Evolutionary conservation across 2,888 invertebrate species (phyloP).

Genomic region (Cryptops parisi): DNA sequence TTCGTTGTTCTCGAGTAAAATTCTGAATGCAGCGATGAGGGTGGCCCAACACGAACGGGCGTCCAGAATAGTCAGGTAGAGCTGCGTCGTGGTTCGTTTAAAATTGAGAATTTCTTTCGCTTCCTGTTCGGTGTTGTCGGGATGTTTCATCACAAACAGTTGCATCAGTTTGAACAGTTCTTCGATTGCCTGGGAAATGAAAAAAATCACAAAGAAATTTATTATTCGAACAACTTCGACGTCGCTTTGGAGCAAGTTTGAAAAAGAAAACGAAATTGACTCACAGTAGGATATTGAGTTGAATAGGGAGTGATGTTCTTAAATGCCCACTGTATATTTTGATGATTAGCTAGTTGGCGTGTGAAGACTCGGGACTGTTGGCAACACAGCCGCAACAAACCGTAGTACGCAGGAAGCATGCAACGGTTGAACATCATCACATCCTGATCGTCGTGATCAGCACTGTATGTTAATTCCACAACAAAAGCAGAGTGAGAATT

Average conservation of each 20-base stretch:
- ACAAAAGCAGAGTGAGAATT: slow-evolving; percentile 8
- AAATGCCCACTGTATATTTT: slow-evolving; percentile 94
- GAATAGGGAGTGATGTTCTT: slow-evolving; percentile 93
- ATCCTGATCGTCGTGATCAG: slow-evolving; percentile 92
- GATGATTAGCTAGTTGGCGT: slow-evolving; percentile 72
- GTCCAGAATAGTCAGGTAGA: slow-evolving; percentile 78
- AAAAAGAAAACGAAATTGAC: slow-evolving; percentile 18
- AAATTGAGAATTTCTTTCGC: slow-evolving; percentile 71
- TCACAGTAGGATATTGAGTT: slow-evolving; percentile 68
- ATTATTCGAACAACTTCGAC: neutral
- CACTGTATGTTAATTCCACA: slow-evolving; percentile 42
- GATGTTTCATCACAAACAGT: slow-evolving; percentile 68
- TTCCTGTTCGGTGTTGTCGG: slow-evolving; percentile 59
- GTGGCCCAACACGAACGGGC: slow-evolving; percentile 87
- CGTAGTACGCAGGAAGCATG: slow-evolving; percentile 70
- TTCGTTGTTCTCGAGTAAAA: slow-evolving; percentile 75
- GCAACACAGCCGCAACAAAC: slow-evolving; percentile 75
- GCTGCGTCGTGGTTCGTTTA: slow-evolving; percentile 64
- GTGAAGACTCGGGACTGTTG: slow-evolving; percentile 75
- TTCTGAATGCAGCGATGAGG: slow-evolving; percentile 75
- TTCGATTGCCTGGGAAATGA: slow-evolving; percentile 54
- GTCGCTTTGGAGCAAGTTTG: no score
- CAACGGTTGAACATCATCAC: slow-evolving; percentile 85
- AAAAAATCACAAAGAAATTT: slow-evolving; percentile 4
- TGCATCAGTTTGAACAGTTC: slow-evolving; percentile 82